Base-by-base conservation (phyloP, 2,113 vertebrate genomes). In the Nothoprocta perdicaria region DNA sequence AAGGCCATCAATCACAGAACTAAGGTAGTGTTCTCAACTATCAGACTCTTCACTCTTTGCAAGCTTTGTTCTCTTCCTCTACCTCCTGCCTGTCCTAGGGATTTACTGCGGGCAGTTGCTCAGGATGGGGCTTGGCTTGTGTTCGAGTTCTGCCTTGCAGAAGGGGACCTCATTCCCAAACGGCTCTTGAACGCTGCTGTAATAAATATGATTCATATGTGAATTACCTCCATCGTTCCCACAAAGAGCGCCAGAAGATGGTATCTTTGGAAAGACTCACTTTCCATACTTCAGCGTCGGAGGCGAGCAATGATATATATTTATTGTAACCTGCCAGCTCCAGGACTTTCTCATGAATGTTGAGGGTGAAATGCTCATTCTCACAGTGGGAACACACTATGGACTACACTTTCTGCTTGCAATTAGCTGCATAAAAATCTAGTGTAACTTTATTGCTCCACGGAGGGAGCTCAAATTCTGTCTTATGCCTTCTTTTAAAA, bases 171-270 rank as follows among this genome's bases (percentile, higher is more conserved):
- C 14, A 2, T 6, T 93, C 69, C 75, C 78, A 60, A 84, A 55
- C 1, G 18, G 46, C 71, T 82, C 63, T 21, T 8, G 79, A 82
- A 71, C 1, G 2, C 63, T 80, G 41, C 52, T 38, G 21, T 46
- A 91, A 93, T 89, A 96, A 93, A 88, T 15, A 58, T 84, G 76
- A 92, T 88, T 89, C 79, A 78, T 55, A 5, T 2, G 58, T 24
- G 72, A 65, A 76, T 84, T 73, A 58, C 31, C 92, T 41, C 79
- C 57, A 81, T 76, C 74, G 24, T 27, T 95, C 79, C 80, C 31
- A 71, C n/a, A 14, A 24, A 33, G 29, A 87, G 8, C 7, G 53
- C 52, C 76, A 63, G 19, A 67, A 86, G 76, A 79, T 12, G 69
- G 62, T 24, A 12, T 18, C 40, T 88, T 46, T 16, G 43, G 53